phyloP scores from a whole-genome alignment of 2,113 vertebrate genomes.

The Anoplopoma fimbria region DNA sequence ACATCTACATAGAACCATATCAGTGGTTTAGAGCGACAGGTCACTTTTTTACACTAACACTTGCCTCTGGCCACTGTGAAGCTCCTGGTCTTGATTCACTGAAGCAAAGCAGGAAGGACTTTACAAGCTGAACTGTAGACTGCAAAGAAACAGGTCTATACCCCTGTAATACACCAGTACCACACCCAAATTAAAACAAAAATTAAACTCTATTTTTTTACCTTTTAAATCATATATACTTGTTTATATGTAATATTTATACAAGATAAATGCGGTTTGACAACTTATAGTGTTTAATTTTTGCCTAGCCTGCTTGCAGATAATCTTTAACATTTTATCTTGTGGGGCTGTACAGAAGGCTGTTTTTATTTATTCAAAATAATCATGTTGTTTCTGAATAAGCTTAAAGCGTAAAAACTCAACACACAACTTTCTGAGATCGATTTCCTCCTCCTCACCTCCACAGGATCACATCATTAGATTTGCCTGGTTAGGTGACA shows the following conservation, averaged over 20 bases:
- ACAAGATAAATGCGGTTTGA: conserved; percentile 15
- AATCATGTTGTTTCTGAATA: conserved; percentile 37
- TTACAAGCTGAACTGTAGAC: background rate
- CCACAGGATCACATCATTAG: conserved; percentile 79
- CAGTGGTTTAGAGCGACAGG: conserved; percentile 59
- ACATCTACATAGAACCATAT: conserved; percentile 55
- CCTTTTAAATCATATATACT: background rate
- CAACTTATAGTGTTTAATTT: conserved; percentile 17
- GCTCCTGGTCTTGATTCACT: conserved; percentile 26
- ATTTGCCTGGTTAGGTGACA: conserved; percentile 83
- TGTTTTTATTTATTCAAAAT: conserved; percentile 56
- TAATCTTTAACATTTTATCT: conserved; percentile 36
- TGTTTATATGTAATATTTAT: background rate
- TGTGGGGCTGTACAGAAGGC: background rate
- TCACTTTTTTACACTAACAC: conserved; percentile 47
- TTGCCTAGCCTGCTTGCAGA: conserved; percentile 1
- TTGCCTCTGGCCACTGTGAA: conserved; percentile 33
- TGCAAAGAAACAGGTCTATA: background rate
- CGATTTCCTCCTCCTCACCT: conserved; percentile 71
- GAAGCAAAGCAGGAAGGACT: background rate
- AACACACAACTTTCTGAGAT: conserved; percentile 71
- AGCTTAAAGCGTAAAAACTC: conserved; percentile 65
- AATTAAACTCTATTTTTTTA: background rate
- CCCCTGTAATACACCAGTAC: background rate
- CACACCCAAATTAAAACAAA: background rate